phyloP scores from a whole-genome alignment of 2,888 invertebrate species.

The Sinopyrophorus schimmeli region DNA sequence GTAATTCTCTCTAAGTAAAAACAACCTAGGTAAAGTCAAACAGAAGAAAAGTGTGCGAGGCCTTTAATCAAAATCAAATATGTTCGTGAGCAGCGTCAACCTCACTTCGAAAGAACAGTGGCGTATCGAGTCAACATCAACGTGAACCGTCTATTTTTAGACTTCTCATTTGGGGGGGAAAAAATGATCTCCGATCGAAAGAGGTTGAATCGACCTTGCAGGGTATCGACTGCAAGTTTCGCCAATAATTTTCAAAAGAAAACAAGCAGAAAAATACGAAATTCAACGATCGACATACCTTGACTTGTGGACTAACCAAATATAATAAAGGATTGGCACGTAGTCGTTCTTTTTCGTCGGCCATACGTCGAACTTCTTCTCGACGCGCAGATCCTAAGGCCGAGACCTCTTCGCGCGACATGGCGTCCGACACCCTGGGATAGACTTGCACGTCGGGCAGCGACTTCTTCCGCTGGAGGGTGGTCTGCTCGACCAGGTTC shows the following conservation, averaged over 20 bases:
- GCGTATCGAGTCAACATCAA: conserved; percentile 19
- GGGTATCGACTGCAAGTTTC: conserved; percentile 28
- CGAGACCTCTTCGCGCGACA: conserved; percentile 95
- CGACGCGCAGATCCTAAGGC: conserved; percentile 90
- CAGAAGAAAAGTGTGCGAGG: conserved; percentile 47
- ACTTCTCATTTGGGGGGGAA: too few species aligned
- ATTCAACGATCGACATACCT: conserved; percentile 78
- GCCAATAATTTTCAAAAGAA: conserved; percentile 2
- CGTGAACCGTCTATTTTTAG: conserved; percentile 14
- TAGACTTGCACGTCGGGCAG: conserved; percentile 92
- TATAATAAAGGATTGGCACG: conserved; percentile 94
- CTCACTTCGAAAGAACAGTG: conserved; percentile 21
- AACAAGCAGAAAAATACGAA: conserved; percentile 5
- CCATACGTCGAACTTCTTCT: conserved; percentile 90
- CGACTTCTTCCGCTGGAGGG: conserved; percentile 92
- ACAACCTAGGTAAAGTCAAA: conserved; percentile 53
- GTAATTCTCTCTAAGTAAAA: conserved; percentile 21
- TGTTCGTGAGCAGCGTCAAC: conserved; percentile 22
- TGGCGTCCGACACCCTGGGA: conserved; percentile 77
- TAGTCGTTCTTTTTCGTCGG: conserved; percentile 88
- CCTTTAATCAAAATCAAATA: conserved; percentile 28
- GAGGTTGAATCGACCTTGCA: too few species aligned
- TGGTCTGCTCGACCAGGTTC: conserved; percentile 77
- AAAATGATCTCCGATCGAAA: too few species aligned
- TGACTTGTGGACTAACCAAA: conserved; percentile 95